Conservation (phyloP, 1,140 invertebrate species). For the Conus betulinus region DNA sequence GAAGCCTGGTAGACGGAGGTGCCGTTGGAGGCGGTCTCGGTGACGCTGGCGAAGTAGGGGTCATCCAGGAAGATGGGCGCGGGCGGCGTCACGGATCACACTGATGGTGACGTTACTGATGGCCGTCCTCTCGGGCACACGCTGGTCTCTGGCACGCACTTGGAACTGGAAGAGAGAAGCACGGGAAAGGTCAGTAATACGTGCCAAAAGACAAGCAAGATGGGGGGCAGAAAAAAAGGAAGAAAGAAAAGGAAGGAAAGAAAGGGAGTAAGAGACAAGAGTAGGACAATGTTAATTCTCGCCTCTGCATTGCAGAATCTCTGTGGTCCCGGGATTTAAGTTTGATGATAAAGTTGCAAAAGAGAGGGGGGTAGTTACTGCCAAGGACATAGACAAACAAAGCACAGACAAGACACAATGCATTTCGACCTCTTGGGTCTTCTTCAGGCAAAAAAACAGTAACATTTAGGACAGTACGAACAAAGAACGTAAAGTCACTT, state of each 20-base stretch:
- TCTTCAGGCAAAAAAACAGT: no score
- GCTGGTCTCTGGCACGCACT: conserved; percentile 84
- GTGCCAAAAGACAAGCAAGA: background rate
- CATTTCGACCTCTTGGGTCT: no score
- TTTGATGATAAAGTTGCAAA: no score
- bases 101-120: conserved; percentile 79
- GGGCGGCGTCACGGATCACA: conserved; percentile 38
- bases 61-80: conserved; percentile 45
- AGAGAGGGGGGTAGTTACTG: no score
- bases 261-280: background rate
- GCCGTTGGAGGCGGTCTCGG: conserved; percentile 44
- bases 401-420: no score
- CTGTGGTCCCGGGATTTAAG: no score
- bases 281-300: no score
- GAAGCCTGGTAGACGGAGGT: conserved; percentile 38
- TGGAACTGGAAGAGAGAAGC: conserved; percentile 47
- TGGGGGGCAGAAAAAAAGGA: no score
- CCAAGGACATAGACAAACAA: no score
- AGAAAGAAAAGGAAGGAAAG: background rate
- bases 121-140: conserved; percentile 86
- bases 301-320: no score
- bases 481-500: no score
- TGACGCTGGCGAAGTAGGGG: conserved; percentile 39
- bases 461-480: no score
- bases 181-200: background rate